phyloP scores from a whole-genome alignment of 1,140 invertebrate species.

The Callitettix versicolor region DNA sequence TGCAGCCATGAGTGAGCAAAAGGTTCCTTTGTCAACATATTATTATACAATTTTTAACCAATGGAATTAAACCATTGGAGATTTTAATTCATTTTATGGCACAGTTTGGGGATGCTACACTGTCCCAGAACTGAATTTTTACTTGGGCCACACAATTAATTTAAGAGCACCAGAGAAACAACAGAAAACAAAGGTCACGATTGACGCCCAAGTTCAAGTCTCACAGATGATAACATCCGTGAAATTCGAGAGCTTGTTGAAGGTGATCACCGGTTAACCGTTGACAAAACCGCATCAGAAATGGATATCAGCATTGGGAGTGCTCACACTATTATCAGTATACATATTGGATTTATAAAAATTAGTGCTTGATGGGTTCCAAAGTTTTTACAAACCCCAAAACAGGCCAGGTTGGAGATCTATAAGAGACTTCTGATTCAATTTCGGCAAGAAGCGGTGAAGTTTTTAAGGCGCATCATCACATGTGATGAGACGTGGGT shows the following conservation, averaged over 20 bases:
- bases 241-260: constrained; percentile 4
- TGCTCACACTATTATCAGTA: neutral
- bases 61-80: neutral
- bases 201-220: constrained; percentile 1
- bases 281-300: neutral
- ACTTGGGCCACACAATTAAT: constrained; percentile 4
- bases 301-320: neutral
- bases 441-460: no score
- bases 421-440: no score
- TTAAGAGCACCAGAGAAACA: neutral
- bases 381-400: neutral
- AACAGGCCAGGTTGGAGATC: no score
- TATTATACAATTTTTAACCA: neutral
- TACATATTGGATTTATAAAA: constrained; percentile 1
- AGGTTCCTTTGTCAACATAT: neutral
- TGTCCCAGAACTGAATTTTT: constrained; percentile 1
- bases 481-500: no score
- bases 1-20: neutral
- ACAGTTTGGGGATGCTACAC: constrained; percentile 10
- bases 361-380: neutral
- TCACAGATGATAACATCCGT: constrained; percentile 9
- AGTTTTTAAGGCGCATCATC: no score
- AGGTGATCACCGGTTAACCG: neutral
- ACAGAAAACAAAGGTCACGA: constrained; percentile 11
- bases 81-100: constrained; percentile 2